phyloP scores from a whole-genome alignment of 2,888 invertebrate species.

The Dermolepida albohirtum region DNA sequence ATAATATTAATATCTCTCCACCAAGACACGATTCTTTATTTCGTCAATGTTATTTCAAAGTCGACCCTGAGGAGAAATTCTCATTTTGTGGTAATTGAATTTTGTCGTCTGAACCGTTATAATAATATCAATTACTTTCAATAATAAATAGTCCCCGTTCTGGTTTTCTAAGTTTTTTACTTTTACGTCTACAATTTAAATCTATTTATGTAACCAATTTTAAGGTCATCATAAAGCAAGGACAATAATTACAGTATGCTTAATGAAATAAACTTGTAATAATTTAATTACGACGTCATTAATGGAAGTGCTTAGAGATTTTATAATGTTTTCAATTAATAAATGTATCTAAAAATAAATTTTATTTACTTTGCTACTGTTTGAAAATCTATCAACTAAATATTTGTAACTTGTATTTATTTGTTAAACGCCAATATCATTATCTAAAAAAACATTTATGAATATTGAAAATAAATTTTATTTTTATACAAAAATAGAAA shows the following conservation, averaged over 20 bases:
- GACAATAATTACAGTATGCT: background rate
- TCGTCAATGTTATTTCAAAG: constrained; percentile 38
- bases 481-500: too few relatives aligned
- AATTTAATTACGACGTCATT: background rate
- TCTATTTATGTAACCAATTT: constrained; percentile 36
- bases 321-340: background rate
- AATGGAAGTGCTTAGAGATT: background rate
- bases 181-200: constrained; percentile 33
- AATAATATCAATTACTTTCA: constrained; percentile 41
- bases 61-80: constrained; percentile 29
- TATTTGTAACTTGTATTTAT: too few relatives aligned
- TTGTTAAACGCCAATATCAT: too few relatives aligned
- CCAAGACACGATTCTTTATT: constrained; percentile 34
- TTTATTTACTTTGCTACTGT: too few relatives aligned
- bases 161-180: constrained; percentile 25
- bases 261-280: constrained; percentile 8
- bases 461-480: too few relatives aligned
- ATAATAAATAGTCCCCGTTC: constrained; percentile 37
- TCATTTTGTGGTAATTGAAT: constrained; percentile 40
- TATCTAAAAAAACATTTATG: too few relatives aligned
- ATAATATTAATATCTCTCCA: constrained; percentile 28
- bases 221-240: constrained; percentile 27
- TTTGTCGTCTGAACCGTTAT: constrained; percentile 38
- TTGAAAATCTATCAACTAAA: too few relatives aligned
- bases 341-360: too few relatives aligned